Evolutionary conservation across 1,140 invertebrate genomes (phyloP).

Genomic region (Ctenoplectra terminalis): DNA sequence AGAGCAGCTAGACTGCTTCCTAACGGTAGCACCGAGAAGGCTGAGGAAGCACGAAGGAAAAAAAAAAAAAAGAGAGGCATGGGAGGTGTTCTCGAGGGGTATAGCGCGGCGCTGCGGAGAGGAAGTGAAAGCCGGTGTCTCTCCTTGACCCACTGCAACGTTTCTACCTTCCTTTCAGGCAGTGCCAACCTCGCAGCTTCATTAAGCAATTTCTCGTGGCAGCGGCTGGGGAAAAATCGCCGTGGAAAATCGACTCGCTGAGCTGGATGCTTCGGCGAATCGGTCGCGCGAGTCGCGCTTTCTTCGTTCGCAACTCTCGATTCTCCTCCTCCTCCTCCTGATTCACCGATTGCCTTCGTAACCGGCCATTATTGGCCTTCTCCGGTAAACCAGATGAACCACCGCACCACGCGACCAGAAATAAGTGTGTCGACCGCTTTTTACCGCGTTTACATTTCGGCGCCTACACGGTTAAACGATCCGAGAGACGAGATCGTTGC

Average conservation of each 20-base stretch:
- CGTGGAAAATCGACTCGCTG: constrained; percentile 54
- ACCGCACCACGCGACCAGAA: not conserved
- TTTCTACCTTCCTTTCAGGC: constrained; percentile 83
- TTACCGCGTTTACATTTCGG: constrained; percentile 35
- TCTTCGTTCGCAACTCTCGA: not conserved
- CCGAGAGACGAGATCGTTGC: not conserved
- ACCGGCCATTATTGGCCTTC: not conserved
- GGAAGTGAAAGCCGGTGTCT: constrained; percentile 83
- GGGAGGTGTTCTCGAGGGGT: constrained; percentile 66
- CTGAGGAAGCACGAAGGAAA: constrained; percentile 21
- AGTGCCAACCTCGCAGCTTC: constrained; percentile 76
- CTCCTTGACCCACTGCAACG: constrained; percentile 83
- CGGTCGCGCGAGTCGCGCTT: not conserved
- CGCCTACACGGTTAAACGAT: constrained; percentile 33
- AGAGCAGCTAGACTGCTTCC: not conserved
- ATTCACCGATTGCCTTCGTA: not conserved
- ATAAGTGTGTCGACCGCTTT: constrained; percentile 25
- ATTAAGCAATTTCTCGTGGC: constrained; percentile 81
- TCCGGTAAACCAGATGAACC: not conserved
- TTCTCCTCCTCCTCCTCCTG: not conserved
- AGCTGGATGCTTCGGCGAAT: not conserved
- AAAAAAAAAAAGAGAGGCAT: constrained; percentile 25
- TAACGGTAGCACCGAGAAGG: constrained; percentile 41
- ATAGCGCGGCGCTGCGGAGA: constrained; percentile 75
- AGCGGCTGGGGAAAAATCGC: constrained; percentile 52